Base-by-base conservation (phyloP, 1,140 invertebrate genomes). In the Linepithema humile region DNA sequence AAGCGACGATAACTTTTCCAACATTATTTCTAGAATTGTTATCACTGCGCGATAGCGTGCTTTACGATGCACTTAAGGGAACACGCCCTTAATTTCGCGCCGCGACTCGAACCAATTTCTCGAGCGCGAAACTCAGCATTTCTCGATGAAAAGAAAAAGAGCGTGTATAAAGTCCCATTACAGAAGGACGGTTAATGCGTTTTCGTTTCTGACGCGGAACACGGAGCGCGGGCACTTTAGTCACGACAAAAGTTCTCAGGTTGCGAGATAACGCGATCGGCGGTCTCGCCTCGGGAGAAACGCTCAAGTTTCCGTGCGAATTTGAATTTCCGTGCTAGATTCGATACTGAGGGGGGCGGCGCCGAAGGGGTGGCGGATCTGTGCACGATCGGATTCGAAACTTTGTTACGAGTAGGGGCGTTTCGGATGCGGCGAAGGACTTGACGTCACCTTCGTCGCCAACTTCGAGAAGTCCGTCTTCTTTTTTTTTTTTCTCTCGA, bases 241-340 rank as follows among this genome's bases (percentile, higher is more conserved):
- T 59, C 62, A 72, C 43, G 40, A 55, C 15, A 6, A 38, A 70
- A 57, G 23, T 64, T 64, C 15, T 10, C 20, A 6, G 9, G 40
- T 23, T 43, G 23, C 7, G 26, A 43, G 53, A 65, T 50, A 83
- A 74, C 29, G 40, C 50, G 26, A 43, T 69, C 26, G 40, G n/a
- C 65, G 64, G 29, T 43, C 35, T 55, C n/a, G 40, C 35, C 26
- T 55, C 38, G 43, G 38, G 82, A 85, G 15, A 5, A 70, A 17
- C 20, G 35, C 4, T 26, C 3, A 50, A 38, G 43, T 17, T 60
- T 17, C 15, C 23, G n/a, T n/a, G 26, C 32, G 50, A 45, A 67
- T 73, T 43, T 72, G 67, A 86, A 86, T 85, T 75, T 75, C 20
- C 35, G 60, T 83, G 45, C 32, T 62, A 59, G 23, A 38, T 82